Evolutionary conservation across 1,140 invertebrate genomes (phyloP), one percentile per base, ranked within the genome.

Genomic region (Diachasma alloeum): DNA sequence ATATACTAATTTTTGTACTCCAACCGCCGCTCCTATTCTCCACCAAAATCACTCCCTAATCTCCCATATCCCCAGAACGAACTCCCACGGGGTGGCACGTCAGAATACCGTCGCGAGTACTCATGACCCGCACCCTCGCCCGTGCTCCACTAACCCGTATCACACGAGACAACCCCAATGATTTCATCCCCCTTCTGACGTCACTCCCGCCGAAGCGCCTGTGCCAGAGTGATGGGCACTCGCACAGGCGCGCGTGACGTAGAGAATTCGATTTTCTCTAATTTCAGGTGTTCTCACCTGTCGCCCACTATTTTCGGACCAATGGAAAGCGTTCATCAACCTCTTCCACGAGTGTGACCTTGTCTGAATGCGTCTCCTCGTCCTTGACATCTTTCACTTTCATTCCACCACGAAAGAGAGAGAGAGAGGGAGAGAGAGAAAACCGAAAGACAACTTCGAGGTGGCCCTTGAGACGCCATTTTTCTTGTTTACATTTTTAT

Each of bases 131-230:
- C 26, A 59, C 39, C 44, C 24, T n/a, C 79, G 81, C 76, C 79
- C 72, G 72, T 85, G 85, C 80, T 82, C 86, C 78, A 85, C 83
- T 84, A 79, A 84, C 84, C 84, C 77, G 79, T 79, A 83, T 83
- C 76, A 79, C 79, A 77, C 76, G 36, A 39, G 37, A 42, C 48
- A 73, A 70, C 70, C 72, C 75, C 68, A 59, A 71, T 70, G 26
- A 71, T 72, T 75, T 76, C 78, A 75, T 79, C 78, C 79, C 31
- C 77, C 44, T 42, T 59, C 77, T 81, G 79, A 85, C 81, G 82
- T 86, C 82, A 84, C 44, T 9, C n/a, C 9, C 56, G 24, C n/a
- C 66, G 71, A 73, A 67, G 85, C 85, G 84, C 85, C 74, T 86
- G 84, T 82, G 84, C 83, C 26, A 42, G 80, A 44, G 36, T 24